Conservation (phyloP, 2,113 vertebrate genomes). For the Cavia porcellus region DNA sequence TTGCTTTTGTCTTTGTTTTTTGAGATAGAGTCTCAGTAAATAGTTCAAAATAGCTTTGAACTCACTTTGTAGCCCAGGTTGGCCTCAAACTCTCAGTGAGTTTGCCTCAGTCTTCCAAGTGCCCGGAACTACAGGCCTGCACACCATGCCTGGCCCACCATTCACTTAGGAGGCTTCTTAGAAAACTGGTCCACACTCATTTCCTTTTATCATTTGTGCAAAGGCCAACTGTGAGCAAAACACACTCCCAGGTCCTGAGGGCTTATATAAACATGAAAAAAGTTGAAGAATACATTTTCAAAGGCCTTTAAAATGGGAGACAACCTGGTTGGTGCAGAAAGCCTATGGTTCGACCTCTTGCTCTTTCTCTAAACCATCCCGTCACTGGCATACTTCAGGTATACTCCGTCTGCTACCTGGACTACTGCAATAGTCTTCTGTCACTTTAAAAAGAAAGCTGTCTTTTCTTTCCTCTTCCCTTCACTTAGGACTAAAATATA, state of each 20-base stretch:
- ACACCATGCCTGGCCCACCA: not conserved
- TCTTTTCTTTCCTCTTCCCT: conserved; percentile 75
- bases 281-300: conserved; percentile 5
- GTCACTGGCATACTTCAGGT: not conserved
- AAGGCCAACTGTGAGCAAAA: conserved; percentile 20
- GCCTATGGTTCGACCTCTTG: not conserved
- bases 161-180: conserved; percentile 14
- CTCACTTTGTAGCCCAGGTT: not conserved
- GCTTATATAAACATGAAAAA: not conserved
- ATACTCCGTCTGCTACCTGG: not conserved
- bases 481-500: conserved; percentile 77
- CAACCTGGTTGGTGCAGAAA: not conserved
- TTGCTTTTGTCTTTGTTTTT: not conserved
- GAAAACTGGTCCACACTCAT: conserved; percentile 26
- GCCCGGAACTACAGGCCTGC: not conserved
- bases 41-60: not conserved
- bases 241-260: not conserved
- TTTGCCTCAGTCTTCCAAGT: not conserved
- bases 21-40: not conserved
- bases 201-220: conserved; percentile 52
- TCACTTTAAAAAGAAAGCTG: conserved; percentile 79
- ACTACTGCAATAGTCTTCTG: conserved; percentile 30
- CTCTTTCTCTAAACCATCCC: conserved; percentile 13
- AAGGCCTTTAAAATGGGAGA: not conserved
- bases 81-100: not conserved